These are phyloP conservation scores for Eidolon dupreanum DNA, from an alignment of 2,797 vertebrate species.

Conservation along the genomic window DNA sequence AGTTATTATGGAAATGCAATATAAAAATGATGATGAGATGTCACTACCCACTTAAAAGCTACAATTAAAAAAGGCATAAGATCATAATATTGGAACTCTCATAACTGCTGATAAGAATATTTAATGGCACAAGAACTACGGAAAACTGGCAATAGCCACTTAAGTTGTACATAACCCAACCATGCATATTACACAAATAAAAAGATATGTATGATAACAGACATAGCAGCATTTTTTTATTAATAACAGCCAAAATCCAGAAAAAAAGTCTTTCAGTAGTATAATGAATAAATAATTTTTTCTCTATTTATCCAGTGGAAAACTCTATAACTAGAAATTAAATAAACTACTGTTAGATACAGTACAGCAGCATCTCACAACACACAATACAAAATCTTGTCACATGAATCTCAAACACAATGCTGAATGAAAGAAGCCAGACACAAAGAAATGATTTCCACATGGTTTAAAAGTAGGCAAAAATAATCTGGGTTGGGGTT, in stretches of 20 bases:
- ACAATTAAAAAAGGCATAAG: not conserved
- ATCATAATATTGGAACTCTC: not conserved
- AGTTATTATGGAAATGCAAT: not conserved
- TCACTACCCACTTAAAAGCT: not conserved
- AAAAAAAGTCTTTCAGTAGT: not conserved
- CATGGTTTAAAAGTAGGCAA: not conserved
- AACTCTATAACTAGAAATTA: not conserved
- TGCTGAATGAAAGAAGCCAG: not conserved
- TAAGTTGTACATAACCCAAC: not conserved
- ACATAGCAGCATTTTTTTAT: not conserved
- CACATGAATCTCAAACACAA: not conserved
- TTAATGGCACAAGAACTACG: not conserved
- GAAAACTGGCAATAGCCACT: not conserved
- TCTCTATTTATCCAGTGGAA: not conserved
- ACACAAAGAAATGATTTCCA: not conserved
- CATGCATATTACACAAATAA: not conserved
- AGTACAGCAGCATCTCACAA: not conserved
- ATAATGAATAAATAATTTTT: not conserved
- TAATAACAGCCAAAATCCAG: not conserved
- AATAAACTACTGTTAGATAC: not conserved
- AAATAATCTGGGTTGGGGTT: not conserved
- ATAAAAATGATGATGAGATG: not conserved
- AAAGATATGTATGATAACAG: not conserved
- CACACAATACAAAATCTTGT: not conserved
- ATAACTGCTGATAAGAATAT: not conserved